Percentiles rank a stretch among this genome's conserved stretches.
Evolutionary conservation across 2,888 invertebrate species (phyloP).

Genomic region (Bruchidius siliquastri): DNA sequence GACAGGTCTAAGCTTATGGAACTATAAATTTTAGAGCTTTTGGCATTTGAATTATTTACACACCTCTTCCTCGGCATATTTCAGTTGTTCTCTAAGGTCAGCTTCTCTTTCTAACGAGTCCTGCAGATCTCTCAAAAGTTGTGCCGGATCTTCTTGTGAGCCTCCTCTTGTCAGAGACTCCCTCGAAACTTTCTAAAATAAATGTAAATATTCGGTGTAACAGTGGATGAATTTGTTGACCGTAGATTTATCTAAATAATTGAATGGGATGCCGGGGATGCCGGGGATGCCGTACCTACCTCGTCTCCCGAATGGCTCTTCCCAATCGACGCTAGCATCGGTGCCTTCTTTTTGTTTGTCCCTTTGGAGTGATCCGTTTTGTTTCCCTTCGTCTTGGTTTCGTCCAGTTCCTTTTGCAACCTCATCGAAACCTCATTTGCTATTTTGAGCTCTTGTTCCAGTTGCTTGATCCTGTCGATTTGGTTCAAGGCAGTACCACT

Average conservation of each 20-base stretch:
- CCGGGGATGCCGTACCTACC: slow-evolving; percentile 43
- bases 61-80: slow-evolving; percentile 91
- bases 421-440: slow-evolving; percentile 69
- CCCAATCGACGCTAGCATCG: slow-evolving; percentile 53
- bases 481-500: slow-evolving; percentile 59
- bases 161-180: slow-evolving; percentile 73
- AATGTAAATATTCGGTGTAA: too few species aligned
- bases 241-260: too few species aligned
- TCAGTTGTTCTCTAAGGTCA: slow-evolving; percentile 86
- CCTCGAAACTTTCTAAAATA: slow-evolving; percentile 60
- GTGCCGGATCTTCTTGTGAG: slow-evolving; percentile 76
- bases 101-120: slow-evolving; percentile 91
- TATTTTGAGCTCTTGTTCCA: slow-evolving; percentile 81
- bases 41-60: slow-evolving; percentile 1
- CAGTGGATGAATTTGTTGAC: too few species aligned
- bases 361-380: slow-evolving; percentile 42
- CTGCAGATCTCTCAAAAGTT: slow-evolving; percentile 79
- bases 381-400: slow-evolving; percentile 56
- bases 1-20: too few species aligned
- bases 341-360: slow-evolving; percentile 54
- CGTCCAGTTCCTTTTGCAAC: slow-evolving; percentile 67
- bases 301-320: slow-evolving; percentile 58
- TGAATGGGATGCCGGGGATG: too few species aligned
- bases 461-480: slow-evolving; percentile 66
- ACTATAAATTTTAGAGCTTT: too few species aligned